Conservation (phyloP, 2,113 vertebrate species). For the Ophiodon elongatus region DNA sequence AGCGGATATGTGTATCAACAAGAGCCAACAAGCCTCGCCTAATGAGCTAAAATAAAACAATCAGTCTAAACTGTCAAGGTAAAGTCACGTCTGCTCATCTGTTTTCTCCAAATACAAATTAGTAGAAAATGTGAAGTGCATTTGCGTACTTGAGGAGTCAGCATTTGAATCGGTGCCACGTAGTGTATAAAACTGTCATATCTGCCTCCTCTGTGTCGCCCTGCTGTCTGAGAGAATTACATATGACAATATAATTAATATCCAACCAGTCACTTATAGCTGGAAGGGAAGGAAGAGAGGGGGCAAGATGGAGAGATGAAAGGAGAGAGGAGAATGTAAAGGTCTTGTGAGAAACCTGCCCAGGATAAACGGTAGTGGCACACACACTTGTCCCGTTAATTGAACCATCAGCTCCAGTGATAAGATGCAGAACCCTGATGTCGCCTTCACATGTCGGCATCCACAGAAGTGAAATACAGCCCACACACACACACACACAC, state of each 20-base stretch:
- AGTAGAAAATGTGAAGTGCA: constrained; percentile 6
- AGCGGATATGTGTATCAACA: neutral
- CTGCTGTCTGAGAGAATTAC: constrained; percentile 49
- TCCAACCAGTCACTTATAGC: constrained; percentile 41
- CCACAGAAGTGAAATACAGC: constrained; percentile 48
- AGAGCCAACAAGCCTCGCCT: neutral
- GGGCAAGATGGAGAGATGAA: constrained; percentile 23
- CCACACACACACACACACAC: constrained; percentile 45
- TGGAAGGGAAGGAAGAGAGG: constrained; percentile 19
- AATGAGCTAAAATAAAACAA: neutral
- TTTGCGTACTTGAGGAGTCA: constrained; percentile 30
- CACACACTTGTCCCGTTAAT: constrained; percentile 73
- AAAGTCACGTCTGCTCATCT: neutral
- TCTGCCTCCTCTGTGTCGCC: constrained; percentile 18
- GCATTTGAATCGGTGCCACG: constrained; percentile 32
- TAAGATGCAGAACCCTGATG: constrained; percentile 73
- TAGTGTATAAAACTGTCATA: constrained; percentile 16
- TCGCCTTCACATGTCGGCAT: constrained; percentile 68
- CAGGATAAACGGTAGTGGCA: constrained; percentile 58
- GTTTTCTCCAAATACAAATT: constrained; percentile 24
- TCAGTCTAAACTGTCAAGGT: constrained; percentile 26
- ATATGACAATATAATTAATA: constrained; percentile 61
- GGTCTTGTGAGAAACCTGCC: constrained; percentile 28
- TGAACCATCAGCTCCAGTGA: constrained; percentile 76
- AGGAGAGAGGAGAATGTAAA: constrained; percentile 16